Conservation (phyloP, 2,797 vertebrate species). For the Eospalax fontanierii region DNA sequence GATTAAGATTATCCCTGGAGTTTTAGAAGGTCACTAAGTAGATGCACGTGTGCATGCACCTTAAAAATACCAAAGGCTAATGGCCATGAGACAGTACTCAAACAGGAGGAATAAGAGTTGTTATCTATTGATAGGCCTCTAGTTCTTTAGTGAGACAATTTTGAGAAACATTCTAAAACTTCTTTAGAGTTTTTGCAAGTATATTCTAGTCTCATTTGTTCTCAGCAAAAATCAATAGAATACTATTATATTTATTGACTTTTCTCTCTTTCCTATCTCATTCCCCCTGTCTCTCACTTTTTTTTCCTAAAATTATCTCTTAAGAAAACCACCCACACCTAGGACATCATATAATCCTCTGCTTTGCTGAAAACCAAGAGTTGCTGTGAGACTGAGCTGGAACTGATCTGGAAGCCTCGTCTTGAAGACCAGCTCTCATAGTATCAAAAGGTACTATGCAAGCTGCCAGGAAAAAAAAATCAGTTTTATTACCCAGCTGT, state of each 20-base stretch:
- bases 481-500: no score
- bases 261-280: slow-evolving; percentile 15
- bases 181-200: background rate
- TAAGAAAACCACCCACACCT: background rate
- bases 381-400: background rate
- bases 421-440: no score
- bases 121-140: background rate
- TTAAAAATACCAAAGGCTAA: slow-evolving; percentile 24
- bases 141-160: background rate
- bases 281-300: background rate
- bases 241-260: background rate
- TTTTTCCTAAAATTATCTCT: slow-evolving; percentile 14
- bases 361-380: slow-evolving; percentile 27
- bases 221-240: background rate
- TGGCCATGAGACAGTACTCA: background rate
- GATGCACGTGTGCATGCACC: background rate
- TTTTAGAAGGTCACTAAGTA: slow-evolving; percentile 16
- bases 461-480: no score
- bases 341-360: slow-evolving; percentile 12
- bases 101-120: background rate
- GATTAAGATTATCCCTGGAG: background rate
- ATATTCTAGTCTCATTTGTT: background rate
- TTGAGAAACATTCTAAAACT: background rate
- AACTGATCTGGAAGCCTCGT: no score
- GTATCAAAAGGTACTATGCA: no score